Evolutionary conservation across 64 coral and sea anemone genomes (phyloP).

Genomic region (Porites australiensis): DNA sequence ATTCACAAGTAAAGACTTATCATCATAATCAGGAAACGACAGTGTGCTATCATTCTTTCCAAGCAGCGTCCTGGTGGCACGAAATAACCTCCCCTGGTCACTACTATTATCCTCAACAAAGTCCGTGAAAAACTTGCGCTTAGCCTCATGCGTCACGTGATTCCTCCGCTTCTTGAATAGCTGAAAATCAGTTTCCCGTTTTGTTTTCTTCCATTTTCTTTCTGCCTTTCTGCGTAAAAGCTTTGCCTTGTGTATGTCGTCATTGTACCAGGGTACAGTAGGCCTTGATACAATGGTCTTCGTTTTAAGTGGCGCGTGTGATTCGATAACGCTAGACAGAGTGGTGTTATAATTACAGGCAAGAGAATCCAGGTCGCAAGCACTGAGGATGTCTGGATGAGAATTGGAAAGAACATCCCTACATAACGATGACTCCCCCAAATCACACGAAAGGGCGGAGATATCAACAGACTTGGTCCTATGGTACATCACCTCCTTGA

Average conservation of each 20-base stretch:
- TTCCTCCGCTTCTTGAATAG: constrained; percentile 61
- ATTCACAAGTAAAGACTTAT: constrained; percentile 62
- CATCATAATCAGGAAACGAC: constrained; percentile 69
- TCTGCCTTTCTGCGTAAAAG: too few species aligned
- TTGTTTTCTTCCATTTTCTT: constrained; percentile 64
- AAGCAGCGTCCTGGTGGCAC: constrained; percentile 51
- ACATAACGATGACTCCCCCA: constrained; percentile 33
- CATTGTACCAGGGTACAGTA: constrained; percentile 56
- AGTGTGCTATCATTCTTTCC: constrained; percentile 53
- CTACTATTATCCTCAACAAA: too few species aligned
- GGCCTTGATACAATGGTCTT: constrained; percentile 62
- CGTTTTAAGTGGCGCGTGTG: constrained; percentile 66
- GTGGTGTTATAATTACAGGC: constrained; percentile 57
- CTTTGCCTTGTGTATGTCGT: too few species aligned
- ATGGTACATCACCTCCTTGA: constrained; percentile 40
- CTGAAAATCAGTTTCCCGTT: constrained; percentile 60
- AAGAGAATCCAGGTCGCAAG: constrained; percentile 41
- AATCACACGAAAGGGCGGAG: constrained; percentile 40
- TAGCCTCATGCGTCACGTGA: constrained; percentile 63
- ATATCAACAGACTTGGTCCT: constrained; percentile 61
- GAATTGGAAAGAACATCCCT: constrained; percentile 61
- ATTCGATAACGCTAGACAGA: constrained; percentile 56
- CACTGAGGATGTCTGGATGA: constrained; percentile 28
- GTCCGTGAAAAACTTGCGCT: constrained; percentile 61
- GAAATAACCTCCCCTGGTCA: too few species aligned